phyloP scores from a whole-genome alignment of 2,888 invertebrate species.

The Ametastegia equiseti region DNA sequence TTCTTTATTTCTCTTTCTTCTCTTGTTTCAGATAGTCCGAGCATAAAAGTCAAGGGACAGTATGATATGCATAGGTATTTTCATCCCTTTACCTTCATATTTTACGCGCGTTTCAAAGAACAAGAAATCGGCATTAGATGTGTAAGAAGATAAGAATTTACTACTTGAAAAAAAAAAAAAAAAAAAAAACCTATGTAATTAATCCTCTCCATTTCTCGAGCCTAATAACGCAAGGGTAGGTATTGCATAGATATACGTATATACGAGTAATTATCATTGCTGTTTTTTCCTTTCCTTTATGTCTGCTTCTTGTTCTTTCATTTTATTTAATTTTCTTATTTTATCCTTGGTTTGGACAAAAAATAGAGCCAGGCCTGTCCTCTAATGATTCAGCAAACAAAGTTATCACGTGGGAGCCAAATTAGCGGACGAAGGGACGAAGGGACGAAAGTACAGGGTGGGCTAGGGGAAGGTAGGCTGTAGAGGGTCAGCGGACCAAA shows the following conservation, averaged over 20 bases:
- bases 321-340: background rate
- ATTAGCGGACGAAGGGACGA: conserved; percentile 64
- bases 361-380: background rate
- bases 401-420: conserved; percentile 64
- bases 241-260: too few species aligned
- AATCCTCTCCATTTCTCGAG: background rate
- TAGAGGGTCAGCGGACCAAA: background rate
- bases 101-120: conserved; percentile 17
- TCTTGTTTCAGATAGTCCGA: background rate
- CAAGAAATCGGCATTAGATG: background rate
- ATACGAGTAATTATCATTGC: background rate
- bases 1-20: background rate
- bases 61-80: conserved; percentile 23
- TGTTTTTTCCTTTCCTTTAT: background rate
- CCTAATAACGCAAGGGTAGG: background rate
- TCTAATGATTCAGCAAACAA: conserved; percentile 54
- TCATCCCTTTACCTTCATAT: conserved; percentile 5
- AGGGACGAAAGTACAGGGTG: too few species aligned
- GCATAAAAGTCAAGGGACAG: conserved; percentile 16
- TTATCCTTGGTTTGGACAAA: background rate
- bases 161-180: conserved; percentile 17
- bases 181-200: too few species aligned
- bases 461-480: too few species aligned
- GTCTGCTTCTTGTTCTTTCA: background rate
- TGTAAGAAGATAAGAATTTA: background rate